A percentile compares a stretch with the other conserved stretches of the same genome.
Evolutionary conservation across 2,888 invertebrate species (phyloP).

Genomic region (Eucera pruinosa): DNA sequence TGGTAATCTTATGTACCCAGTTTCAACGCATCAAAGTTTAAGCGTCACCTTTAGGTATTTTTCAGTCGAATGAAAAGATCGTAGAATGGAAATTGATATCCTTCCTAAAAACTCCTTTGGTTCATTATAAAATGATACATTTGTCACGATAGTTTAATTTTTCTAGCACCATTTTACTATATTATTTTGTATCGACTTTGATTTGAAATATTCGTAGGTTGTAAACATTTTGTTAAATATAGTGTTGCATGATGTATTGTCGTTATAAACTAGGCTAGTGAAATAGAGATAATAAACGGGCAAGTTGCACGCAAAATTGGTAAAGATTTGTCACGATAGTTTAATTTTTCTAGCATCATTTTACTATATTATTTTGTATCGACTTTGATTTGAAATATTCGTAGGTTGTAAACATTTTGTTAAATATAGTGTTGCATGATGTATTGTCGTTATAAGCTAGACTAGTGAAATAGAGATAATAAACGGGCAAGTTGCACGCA

Average conservation of each 20-base stretch:
- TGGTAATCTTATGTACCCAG: too few species aligned
- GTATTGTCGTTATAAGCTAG: not conserved
- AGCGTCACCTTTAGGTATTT: too few species aligned
- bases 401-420: not conserved
- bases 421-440: not conserved
- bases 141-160: not conserved
- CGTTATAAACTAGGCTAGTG: not conserved
- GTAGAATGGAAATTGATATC: too few species aligned
- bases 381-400: not conserved
- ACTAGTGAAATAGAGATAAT: conserved; percentile 14
- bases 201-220: not conserved
- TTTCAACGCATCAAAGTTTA: too few species aligned
- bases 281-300: conserved; percentile 17
- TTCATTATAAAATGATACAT: not conserved
- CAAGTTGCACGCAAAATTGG: conserved; percentile 3
- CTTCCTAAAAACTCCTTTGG: not conserved
- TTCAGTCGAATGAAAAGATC: too few species aligned
- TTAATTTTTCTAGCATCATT: not conserved
- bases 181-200: not conserved
- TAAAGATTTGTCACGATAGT: not conserved
- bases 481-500: not conserved
- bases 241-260: not conserved
- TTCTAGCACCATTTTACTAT: not conserved
- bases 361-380: not conserved
- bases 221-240: not conserved